Conservation (phyloP, 2,113 vertebrate genomes). For the Rhea pennata region DNA sequence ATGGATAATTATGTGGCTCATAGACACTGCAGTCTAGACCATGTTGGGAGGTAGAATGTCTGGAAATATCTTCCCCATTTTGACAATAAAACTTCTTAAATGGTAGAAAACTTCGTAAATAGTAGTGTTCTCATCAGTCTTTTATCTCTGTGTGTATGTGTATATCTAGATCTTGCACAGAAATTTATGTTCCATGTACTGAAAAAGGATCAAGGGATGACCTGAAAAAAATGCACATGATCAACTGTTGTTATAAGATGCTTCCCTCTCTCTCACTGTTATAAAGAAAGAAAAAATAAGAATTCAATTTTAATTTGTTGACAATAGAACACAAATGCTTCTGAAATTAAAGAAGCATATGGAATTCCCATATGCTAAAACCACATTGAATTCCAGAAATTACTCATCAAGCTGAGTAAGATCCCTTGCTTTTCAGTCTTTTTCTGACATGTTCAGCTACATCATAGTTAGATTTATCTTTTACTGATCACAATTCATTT, state of each 20-base stretch:
- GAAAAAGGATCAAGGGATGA: background rate
- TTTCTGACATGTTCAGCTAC: background rate
- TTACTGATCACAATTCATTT: background rate
- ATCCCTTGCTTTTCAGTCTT: background rate
- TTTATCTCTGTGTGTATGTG: background rate
- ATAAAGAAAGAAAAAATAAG: background rate
- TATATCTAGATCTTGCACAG: background rate
- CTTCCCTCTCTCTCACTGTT: background rate
- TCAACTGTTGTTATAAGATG: background rate
- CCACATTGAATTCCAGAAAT: background rate
- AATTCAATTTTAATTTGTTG: background rate
- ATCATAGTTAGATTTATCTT: background rate
- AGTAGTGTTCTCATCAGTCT: background rate
- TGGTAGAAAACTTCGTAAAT: background rate
- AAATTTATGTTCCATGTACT: background rate
- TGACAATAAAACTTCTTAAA: background rate
- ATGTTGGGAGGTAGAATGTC: background rate
- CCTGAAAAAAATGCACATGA: background rate
- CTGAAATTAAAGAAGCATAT: background rate
- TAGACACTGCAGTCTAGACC: background rate
- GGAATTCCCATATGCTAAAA: background rate
- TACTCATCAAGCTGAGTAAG: background rate
- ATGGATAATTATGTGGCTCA: background rate
- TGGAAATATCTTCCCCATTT: background rate
- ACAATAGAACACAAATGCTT: background rate